Evolutionary conservation across 1,140 invertebrate genomes (phyloP), one percentile per base, ranked within the genome.

Genomic region (Anastrepha ludens): DNA sequence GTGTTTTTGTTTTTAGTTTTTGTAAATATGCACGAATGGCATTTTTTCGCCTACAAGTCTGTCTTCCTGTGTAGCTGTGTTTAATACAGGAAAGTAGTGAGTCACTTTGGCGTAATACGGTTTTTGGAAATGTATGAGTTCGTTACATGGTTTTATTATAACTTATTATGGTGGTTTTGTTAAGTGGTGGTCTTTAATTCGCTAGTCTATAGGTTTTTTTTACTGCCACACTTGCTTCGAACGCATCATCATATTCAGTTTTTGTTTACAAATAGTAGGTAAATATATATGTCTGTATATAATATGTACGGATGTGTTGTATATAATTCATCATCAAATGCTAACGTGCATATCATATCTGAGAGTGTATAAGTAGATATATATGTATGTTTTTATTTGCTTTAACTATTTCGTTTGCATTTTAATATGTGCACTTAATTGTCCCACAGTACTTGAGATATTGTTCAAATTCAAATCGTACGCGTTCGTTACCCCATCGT

Each of bases 391-490:
- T 2, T 81, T 55, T 81, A 81, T n/a, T 81, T 81, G 44, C 8
- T 20, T 55, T 13, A 55, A 55, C 55, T 81, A 81, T 78, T 2
- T 78, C 13, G 41, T 44, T n/a, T 78, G 2, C 41, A 55, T 20
- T 81, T 50, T 20, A n/a, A 81, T 81, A 81, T 81, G 74, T 55
- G 74, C 55, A 55, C 74, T 81, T 81, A 50, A 81, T 81, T 81
- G 74, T 81, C 47, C 74, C 17, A 81, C 13, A 55, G 74, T 81
- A 81, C 74, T 81, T 55, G 47, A 81, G 74, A 50, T 81, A 55
- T 81, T 81, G n/a, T 81, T 55, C n/a, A n/a, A 55, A 8, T 50
- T 81, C 74, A 81, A 55, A 81, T 81, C 41, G 17, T 20, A 81
- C 4, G 20, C 47, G 47, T 55, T 20, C 47, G 41, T 7, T 13